Evolutionary conservation across 1,140 invertebrate genomes (phyloP), one percentile per base, ranked within the genome.

Genomic region (Drosophila suzukii): DNA sequence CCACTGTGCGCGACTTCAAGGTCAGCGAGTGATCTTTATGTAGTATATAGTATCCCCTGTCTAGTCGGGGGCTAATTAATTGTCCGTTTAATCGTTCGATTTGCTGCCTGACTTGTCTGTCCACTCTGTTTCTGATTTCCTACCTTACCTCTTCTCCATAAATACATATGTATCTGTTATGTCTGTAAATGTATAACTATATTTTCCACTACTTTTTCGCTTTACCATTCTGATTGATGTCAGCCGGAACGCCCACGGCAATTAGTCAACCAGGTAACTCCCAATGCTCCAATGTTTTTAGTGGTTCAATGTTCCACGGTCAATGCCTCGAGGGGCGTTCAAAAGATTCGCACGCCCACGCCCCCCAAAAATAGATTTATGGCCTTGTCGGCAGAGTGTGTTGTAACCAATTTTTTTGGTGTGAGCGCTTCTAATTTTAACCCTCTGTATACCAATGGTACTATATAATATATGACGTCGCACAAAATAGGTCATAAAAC

Each of bases 41-140:
- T 27, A 34, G 30, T 67, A 41, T 53, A 34, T 53, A 41, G 27
- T 43, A 30, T 44, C 62, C 53, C 49, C 67, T 61, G 61, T 51
- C 71, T 63, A 66, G 67, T 58, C 68, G 46, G 24, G 36, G 57
- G 60, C 67, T 88, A 89, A 89, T 89, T 88, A 88, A 89, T 88
- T 88, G 76, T 62, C 50, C 83, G 68, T 83, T 88, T 83, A 88
- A 88, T 89, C 84, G 84, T 63, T 88, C 79, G 82, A 86, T 86
- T 86, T 88, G 80, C 61, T 75, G 65, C 71, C 49, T 56, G 55
- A 63, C 60, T 41, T 20, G 55, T 46, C 57, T 60, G 49, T 74
- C 53, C 60, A 63, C 60, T 59, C 24, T 60, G n/a, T 12, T 13
- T 30, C 13, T 15, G 24, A n/a, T 38, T 43, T n/a, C 24, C 24